phyloP scores from a whole-genome alignment of 2,888 invertebrate genomes.

The Pristionchus maxplancki region DNA sequence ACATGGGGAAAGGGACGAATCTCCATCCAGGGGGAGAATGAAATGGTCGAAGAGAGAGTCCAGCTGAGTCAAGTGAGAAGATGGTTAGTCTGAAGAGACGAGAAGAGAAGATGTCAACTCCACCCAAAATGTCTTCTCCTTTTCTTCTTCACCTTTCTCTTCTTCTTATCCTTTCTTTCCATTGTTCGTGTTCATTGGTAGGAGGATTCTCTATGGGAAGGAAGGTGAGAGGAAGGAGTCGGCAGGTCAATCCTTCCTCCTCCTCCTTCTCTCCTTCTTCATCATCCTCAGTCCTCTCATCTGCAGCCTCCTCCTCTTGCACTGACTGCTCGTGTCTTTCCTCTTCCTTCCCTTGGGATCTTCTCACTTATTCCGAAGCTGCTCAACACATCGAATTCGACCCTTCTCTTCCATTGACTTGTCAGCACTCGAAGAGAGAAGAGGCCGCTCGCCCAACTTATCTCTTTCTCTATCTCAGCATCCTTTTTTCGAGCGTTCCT shows the following conservation, averaged over 20 bases:
- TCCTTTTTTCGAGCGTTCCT: not conserved
- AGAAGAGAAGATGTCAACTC: conserved; percentile 6
- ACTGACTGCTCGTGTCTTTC: not conserved
- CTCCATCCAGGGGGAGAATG: too few species aligned
- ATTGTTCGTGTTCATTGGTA: conserved; percentile 8
- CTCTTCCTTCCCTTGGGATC: conserved; percentile 8
- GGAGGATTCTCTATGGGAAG: not conserved
- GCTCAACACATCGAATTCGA: conserved; percentile 32
- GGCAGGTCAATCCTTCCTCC: not conserved
- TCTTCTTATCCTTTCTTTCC: not conserved
- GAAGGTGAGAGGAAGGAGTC: too few species aligned
- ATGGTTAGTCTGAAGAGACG: conserved; percentile 9
- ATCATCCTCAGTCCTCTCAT: not conserved
- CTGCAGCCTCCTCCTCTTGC: not conserved
- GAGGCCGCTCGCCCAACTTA: not conserved
- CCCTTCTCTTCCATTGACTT: conserved; percentile 27
- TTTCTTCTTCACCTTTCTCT: too few species aligned
- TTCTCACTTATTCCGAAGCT: conserved; percentile 31
- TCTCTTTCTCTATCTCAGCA: not conserved
- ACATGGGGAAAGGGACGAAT: not conserved
- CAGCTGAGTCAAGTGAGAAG: not conserved
- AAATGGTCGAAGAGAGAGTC: conserved; percentile 5
- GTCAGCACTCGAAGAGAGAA: conserved; percentile 16
- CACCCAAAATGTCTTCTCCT: not conserved
- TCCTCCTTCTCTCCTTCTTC: not conserved